Base-by-base conservation (phyloP, 1,140 invertebrate genomes). In the Samia ricini region DNA sequence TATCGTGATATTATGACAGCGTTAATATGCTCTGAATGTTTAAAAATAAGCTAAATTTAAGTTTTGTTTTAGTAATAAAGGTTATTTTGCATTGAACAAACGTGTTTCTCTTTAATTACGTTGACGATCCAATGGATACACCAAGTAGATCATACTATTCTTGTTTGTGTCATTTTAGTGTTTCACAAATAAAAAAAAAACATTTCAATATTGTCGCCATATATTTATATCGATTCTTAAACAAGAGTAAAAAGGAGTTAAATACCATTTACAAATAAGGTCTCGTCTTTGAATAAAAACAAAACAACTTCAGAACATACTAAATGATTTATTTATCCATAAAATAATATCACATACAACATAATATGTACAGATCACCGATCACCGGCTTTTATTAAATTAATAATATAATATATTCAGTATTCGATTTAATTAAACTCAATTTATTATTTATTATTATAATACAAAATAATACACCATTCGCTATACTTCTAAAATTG, bases 311-410 rank as follows among this genome's bases (percentile, higher is more conserved):
- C 66, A 60, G 74, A 82, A 76, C 72, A 71, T 64, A 70, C 66
- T 77, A 82, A 77, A 75, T 64, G 64, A 68, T 85, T 82, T 82
- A 82, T 81, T 81, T 33, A 79, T 62, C 48, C 59, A 29, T 29
- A 29, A 29, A 29, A 29, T 29, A 29, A 68, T 88, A 84, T 83
- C 79, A 85, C 84, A 83, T 87, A 76, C 71, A 79, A n/a, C n/a
- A n/a, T n/a, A n/a, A 76, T 84, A 85, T 88, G 76, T 86, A 88
- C 84, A 88, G 83, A 79, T 81, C 78, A 82, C 79, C 70, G 79
- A 76, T 52, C 50, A 82, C 79, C 70, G 79, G 76, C 48, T 33
- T n/a, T 49, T 24, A 58, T 19, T 58, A 51, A n/a, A 51, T 12
- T 66, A 62, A 74, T 81, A 84, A 83, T 83, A 84, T 85, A 83